Base-by-base conservation (phyloP, 2,797 vertebrate genomes). In the Sylvilagus floridanus region DNA sequence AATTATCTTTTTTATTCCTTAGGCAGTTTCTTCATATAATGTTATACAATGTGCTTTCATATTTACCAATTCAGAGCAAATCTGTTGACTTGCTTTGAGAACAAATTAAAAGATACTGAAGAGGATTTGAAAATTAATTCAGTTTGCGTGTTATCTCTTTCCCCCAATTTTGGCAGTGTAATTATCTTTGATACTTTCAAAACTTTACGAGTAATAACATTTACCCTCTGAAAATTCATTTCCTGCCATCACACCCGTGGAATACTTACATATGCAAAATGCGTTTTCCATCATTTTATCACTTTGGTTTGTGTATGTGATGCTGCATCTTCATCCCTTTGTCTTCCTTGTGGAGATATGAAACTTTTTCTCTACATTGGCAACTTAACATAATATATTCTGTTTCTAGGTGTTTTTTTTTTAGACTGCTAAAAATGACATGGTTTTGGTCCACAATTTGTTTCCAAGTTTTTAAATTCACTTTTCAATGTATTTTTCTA, bases 161-260 rank as follows among this genome's bases (percentile, higher is more conserved):
- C 16, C 12, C 47, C 42, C n/a, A 68, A 21, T 77, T 93, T 73
- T 90, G 52, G 42, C 68, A 69, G 16, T 54, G 63, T 76, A 54
- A 71, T 82, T 75, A 86, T 75, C 50, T 76, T 69, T 68, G 30
- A 60, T 63, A 35, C 32, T 66, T 94, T 86, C 75, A 86, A 30
- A 78, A 17, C 68, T 78, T 60, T 32, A 85, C 4, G 73, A 86
- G 54, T 85, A 85, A 37, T 71, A 81, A 57, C 57, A 90, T 82
- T 93, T 82, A 86, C 66, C n/a, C 47, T 87, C 68, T 65, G 28
- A 47, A 88, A 93, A 71, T 71, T n/a, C 54, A 63, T 71, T 86
- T 81, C 68, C 32, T 90, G 28, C 32, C 35, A 60, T 73, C 73
- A 60, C 28, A 28, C 11, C 24, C 35, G 26, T 10, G 30, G n/a